These are phyloP conservation scores for Lamellibrachia satsuma DNA, from an alignment of 2,888 invertebrate genomes.

Conservation along the genomic window DNA sequence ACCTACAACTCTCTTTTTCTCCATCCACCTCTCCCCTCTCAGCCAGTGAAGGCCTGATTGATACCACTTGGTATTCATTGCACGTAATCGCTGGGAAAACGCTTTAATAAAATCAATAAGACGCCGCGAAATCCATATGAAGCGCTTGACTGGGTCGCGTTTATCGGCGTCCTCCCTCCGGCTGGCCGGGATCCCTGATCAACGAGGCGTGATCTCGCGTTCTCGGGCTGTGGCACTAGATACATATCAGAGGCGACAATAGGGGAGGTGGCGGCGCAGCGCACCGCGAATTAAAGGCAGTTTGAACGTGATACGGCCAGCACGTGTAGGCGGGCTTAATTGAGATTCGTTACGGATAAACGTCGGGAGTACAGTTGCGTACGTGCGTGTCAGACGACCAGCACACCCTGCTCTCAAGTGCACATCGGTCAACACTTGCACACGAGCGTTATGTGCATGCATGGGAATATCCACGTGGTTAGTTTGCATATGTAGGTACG, in stretches of 20 bases:
- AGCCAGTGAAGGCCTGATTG: background rate
- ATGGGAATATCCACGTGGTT: too few species aligned
- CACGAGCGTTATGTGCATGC: background rate
- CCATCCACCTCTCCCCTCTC: background rate
- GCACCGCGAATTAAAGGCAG: background rate
- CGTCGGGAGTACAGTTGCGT: background rate
- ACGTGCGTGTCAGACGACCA: background rate
- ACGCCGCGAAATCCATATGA: constrained; percentile 9
- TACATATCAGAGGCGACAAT: constrained; percentile 8
- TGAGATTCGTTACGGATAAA: background rate
- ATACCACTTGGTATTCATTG: background rate
- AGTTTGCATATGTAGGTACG: too few species aligned
- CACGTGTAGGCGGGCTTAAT: background rate
- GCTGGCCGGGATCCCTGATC: background rate
- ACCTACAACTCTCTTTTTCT: too few species aligned
- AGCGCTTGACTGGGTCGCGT: constrained; percentile 17
- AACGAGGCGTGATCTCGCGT: background rate
- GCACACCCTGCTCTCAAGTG: background rate
- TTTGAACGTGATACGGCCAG: background rate
- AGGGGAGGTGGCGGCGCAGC: background rate
- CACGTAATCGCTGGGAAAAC: background rate
- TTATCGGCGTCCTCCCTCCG: background rate
- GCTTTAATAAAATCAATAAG: constrained; percentile 17
- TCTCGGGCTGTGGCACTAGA: background rate
- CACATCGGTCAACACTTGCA: background rate